Evolutionary conservation across 1,140 invertebrate species (phyloP).

Genomic region (Leptinotarsa defecta): DNA sequence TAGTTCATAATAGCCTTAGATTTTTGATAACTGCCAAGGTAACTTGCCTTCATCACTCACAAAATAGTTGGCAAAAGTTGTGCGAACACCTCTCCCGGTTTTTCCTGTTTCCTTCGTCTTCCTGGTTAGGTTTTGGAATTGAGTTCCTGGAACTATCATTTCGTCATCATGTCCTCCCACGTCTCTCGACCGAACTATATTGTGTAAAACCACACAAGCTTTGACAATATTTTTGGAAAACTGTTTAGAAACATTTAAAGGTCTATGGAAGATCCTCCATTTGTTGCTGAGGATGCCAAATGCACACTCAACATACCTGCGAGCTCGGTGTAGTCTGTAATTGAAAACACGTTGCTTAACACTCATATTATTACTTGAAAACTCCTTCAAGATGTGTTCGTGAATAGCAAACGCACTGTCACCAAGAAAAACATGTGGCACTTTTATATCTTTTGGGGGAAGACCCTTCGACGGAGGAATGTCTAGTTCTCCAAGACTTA

Average conservation of each 20-base stretch:
- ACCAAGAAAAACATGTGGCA: slow-evolving; percentile 28
- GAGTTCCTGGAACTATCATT: slow-evolving; percentile 31
- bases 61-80: slow-evolving; percentile 32
- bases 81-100: slow-evolving; percentile 26
- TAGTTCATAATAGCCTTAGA: slow-evolving; percentile 15
- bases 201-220: slow-evolving; percentile 25
- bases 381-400: slow-evolving; percentile 30
- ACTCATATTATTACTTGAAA: slow-evolving; percentile 33
- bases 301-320: slow-evolving; percentile 54
- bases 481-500: background rate
- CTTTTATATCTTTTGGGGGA: slow-evolving; percentile 18
- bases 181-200: slow-evolving; percentile 31
- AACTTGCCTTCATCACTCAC: slow-evolving; percentile 21
- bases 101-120: slow-evolving; percentile 18
- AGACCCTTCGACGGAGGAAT: slow-evolving; percentile 29
- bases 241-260: slow-evolving; percentile 21
- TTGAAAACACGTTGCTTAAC: slow-evolving; percentile 51
- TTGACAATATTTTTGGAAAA: slow-evolving; percentile 24
- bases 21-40: slow-evolving; percentile 31
- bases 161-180: slow-evolving; percentile 27
- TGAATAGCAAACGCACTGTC: slow-evolving; percentile 32
- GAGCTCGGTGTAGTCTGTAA: slow-evolving; percentile 55
- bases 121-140: slow-evolving; percentile 28
- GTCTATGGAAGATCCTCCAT: slow-evolving; percentile 29
- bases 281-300: slow-evolving; percentile 28